These are phyloP conservation scores for Leptodactylus fuscus DNA, from an alignment of 2,113 vertebrate genomes.

Conservation along the genomic window DNA sequence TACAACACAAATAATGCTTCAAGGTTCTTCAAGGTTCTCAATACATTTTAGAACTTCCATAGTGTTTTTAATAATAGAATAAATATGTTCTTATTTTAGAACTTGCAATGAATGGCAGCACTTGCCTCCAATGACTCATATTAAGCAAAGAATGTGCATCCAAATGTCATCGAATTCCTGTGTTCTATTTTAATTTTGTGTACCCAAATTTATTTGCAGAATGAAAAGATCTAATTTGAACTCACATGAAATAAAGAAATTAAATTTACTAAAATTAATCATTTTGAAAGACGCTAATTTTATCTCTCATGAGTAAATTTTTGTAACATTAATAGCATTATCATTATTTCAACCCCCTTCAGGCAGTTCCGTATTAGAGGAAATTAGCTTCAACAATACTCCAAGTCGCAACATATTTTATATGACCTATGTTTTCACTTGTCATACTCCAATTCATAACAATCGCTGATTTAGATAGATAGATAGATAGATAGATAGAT, in stretches of 20 bases:
- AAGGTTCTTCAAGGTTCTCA: too few species aligned
- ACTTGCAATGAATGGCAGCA: not conserved
- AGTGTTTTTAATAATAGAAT: not conserved
- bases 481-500: too few species aligned
- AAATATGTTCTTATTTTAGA: not conserved
- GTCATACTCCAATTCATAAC: not conserved
- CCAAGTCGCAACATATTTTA: not conserved
- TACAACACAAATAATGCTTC: not conserved
- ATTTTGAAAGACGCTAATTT: not conserved
- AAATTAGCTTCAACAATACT: not conserved
- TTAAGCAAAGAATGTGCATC: not conserved
- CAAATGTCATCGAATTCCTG: slow-evolving; percentile 14
- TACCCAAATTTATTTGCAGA: not conserved
- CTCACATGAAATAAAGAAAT: not conserved
- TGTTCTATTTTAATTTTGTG: not conserved
- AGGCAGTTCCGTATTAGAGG: not conserved
- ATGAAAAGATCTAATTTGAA: slow-evolving; percentile 9
- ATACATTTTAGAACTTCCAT: too few species aligned
- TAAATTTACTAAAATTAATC: not conserved
- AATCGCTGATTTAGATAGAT: too few species aligned
- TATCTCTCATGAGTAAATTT: not conserved
- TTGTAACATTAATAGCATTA: not conserved
- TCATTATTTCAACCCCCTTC: not conserved
- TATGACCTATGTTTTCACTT: not conserved
- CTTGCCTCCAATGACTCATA: slow-evolving; percentile 5